Conservation (phyloP, 2,888 invertebrate species). For the Brenthis hecate region DNA sequence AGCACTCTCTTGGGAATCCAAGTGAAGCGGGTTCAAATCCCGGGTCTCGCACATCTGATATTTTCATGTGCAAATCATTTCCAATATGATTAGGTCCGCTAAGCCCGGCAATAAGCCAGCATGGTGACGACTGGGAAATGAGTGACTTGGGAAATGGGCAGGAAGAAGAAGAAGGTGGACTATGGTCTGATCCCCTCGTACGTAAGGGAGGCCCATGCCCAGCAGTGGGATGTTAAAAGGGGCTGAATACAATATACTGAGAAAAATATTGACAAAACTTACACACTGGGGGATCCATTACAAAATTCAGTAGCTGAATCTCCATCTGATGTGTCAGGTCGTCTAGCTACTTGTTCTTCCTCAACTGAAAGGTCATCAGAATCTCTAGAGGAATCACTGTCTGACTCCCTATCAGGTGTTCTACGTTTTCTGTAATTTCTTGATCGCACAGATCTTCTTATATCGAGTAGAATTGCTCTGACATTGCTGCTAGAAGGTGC, state of each 20-base stretch:
- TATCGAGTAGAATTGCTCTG: constrained; percentile 62
- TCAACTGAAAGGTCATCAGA: constrained; percentile 69
- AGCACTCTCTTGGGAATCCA: too few species aligned
- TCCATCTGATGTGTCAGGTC: constrained; percentile 53
- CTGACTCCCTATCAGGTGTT: constrained; percentile 66
- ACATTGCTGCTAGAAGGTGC: constrained; percentile 69
- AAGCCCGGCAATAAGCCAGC: too few species aligned
- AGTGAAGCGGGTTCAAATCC: too few species aligned
- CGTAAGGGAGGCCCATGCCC: too few species aligned
- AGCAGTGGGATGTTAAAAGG: too few species aligned
- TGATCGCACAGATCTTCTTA: constrained; percentile 58
- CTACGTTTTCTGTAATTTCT: constrained; percentile 72
- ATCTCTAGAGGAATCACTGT: constrained; percentile 67
- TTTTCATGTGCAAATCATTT: too few species aligned
- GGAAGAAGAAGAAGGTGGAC: too few species aligned
- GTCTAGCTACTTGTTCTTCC: constrained; percentile 48
- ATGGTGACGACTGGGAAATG: too few species aligned
- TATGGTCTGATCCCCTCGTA: too few species aligned
- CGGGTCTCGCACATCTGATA: too few species aligned
- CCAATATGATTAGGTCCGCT: too few species aligned
- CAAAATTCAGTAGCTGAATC: constrained; percentile 55
- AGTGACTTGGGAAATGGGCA: too few species aligned
- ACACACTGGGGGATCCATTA: constrained; percentile 57
- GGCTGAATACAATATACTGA: neutral
- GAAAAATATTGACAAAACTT: constrained; percentile 44